phyloP scores from a whole-genome alignment of 1,140 invertebrate species.

The Drosophila setifemur region DNA sequence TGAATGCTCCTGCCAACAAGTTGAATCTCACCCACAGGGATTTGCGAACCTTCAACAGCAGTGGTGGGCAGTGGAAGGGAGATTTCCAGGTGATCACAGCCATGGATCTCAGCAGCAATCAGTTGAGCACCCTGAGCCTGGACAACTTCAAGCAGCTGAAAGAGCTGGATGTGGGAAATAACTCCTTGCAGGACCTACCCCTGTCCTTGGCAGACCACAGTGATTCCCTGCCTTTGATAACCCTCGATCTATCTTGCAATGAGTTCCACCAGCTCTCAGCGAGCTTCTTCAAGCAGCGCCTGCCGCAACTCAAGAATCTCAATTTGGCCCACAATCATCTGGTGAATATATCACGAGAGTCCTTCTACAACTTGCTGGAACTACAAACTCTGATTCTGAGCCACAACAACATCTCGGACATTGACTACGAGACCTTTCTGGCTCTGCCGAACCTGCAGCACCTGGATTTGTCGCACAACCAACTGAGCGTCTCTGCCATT shows the following conservation, averaged over 20 bases:
- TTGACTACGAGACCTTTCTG: slow-evolving; percentile 84
- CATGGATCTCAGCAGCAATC: slow-evolving; percentile 60
- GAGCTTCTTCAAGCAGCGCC: slow-evolving; percentile 56
- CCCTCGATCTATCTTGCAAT: slow-evolving; percentile 84
- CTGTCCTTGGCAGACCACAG: slow-evolving; percentile 23
- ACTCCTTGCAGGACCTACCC: slow-evolving; percentile 31
- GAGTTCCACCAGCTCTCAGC: slow-evolving; percentile 80
- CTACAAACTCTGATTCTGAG: slow-evolving; percentile 84
- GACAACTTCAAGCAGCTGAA: slow-evolving; percentile 47
- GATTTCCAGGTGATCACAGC: slow-evolving; percentile 44
- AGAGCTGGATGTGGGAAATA: slow-evolving; percentile 57
- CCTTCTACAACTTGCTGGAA: slow-evolving; percentile 73
- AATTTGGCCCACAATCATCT: slow-evolving; percentile 85
- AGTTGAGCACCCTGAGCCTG: slow-evolving; percentile 33
- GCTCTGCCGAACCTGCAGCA: slow-evolving; percentile 89
- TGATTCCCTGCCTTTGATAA: slow-evolving; percentile 54
- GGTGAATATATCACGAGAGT: slow-evolving; percentile 73
- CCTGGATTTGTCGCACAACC: slow-evolving; percentile 91
- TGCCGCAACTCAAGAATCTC: slow-evolving; percentile 83
- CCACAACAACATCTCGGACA: slow-evolving; percentile 83
- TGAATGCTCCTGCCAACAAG: slow-evolving; percentile 1
- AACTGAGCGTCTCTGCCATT: slow-evolving; percentile 87
- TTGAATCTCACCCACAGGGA: slow-evolving; percentile 53
- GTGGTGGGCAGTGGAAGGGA: slow-evolving; percentile 46
- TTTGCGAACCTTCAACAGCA: slow-evolving; percentile 49